Conservation (phyloP, 2,113 vertebrate species). For the Brachyhypopomus occidentalis region DNA sequence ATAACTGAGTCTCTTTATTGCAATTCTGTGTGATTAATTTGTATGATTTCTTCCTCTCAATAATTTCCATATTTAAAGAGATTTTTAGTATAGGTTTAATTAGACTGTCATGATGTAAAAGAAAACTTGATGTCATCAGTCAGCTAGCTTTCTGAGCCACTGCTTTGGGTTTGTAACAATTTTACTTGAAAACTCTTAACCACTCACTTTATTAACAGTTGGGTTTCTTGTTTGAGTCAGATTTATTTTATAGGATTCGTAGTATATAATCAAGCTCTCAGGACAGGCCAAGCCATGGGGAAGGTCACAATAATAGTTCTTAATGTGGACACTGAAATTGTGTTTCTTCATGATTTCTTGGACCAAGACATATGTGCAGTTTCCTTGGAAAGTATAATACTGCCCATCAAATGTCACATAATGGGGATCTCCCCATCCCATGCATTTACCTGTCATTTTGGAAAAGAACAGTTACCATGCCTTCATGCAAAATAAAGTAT, state of each 20-base stretch:
- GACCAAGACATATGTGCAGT: slow-evolving; percentile 89
- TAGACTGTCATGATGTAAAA: too few species aligned
- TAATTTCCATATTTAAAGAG: too few species aligned
- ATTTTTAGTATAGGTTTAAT: too few species aligned
- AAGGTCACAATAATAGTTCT: slow-evolving; percentile 80
- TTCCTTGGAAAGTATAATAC: slow-evolving; percentile 88
- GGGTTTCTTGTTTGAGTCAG: slow-evolving; percentile 66
- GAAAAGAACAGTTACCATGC: slow-evolving; percentile 4
- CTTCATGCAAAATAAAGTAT: neutral
- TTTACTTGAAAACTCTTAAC: too few species aligned
- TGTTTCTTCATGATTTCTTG: slow-evolving; percentile 81
- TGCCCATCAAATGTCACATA: slow-evolving; percentile 85
- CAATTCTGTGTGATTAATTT: too few species aligned
- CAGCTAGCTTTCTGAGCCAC: too few species aligned
- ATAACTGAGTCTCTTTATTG: too few species aligned
- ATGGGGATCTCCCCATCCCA: slow-evolving; percentile 89
- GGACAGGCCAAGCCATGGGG: slow-evolving; percentile 77
- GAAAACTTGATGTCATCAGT: too few species aligned
- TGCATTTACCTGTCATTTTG: slow-evolving; percentile 80
- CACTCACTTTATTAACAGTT: slow-evolving; percentile 56
- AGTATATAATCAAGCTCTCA: slow-evolving; percentile 80
- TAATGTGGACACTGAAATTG: slow-evolving; percentile 80
- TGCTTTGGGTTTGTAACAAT: too few species aligned
- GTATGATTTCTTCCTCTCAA: too few species aligned
- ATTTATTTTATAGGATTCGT: slow-evolving; percentile 74